Conservation (phyloP, 35 echinoderm and acorn worm species). For the Amphiura filiformis region DNA sequence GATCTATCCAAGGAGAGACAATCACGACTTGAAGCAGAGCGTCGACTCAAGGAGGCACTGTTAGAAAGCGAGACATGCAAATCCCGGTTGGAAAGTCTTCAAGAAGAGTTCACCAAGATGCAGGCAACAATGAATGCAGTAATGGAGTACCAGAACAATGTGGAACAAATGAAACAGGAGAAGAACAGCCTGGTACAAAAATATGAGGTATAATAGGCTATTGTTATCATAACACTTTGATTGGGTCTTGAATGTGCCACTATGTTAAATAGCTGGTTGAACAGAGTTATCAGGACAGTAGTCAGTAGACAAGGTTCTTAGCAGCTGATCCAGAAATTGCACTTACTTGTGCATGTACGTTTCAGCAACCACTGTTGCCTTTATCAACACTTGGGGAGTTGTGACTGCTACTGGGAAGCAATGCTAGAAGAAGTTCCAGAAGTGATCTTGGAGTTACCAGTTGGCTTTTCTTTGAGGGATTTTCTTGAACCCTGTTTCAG, state of each 20-base stretch:
- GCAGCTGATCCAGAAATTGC: too few relatives aligned
- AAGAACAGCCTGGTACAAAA: conserved; percentile 14
- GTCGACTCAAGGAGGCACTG: conserved; percentile 33
- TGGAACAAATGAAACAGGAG: conserved; percentile 44
- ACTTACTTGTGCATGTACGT: too few relatives aligned
- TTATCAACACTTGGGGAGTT: too few relatives aligned
- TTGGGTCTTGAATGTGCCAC: not conserved
- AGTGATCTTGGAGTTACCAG: too few relatives aligned
- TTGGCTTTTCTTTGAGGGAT: too few relatives aligned
- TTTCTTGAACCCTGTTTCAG: too few relatives aligned
- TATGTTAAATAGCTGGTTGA: too few relatives aligned
- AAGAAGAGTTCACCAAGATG: conserved; percentile 42
- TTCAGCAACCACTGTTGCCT: too few relatives aligned
- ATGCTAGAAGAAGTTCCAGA: too few relatives aligned
- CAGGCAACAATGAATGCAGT: conserved; percentile 25
- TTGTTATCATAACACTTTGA: not conserved
- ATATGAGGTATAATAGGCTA: conserved; percentile 12
- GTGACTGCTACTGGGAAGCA: too few relatives aligned
- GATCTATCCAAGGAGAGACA: conserved; percentile 38
- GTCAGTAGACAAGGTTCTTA: too few relatives aligned
- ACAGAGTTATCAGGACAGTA: too few relatives aligned
- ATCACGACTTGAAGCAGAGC: conserved; percentile 34
- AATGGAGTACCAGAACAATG: conserved; percentile 44
- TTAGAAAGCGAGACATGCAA: conserved; percentile 51
- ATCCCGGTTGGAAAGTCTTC: conserved; percentile 13